A percentile compares a stretch with the other conserved stretches of the same genome.
phyloP scores from a whole-genome alignment of 1,140 invertebrate genomes.

The Octopus bimaculoides region DNA sequence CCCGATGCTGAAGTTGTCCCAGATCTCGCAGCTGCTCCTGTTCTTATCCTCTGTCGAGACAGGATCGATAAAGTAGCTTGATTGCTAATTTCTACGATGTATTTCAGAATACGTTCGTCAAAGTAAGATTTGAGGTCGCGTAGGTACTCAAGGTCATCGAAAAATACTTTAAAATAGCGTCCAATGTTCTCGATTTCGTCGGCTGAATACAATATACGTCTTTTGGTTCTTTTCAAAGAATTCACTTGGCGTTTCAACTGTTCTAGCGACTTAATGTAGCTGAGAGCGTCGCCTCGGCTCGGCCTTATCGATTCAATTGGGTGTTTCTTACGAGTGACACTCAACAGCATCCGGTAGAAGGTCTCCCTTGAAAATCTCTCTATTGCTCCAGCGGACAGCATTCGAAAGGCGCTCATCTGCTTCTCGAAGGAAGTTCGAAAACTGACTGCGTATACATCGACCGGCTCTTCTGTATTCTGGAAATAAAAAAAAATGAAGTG shows the following conservation, averaged over 20 bases:
- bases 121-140: not conserved
- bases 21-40: not conserved
- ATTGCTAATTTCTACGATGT: not conserved
- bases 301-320: not conserved
- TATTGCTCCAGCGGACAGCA: not conserved
- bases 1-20: not conserved
- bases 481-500: not conserved
- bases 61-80: too few relatives aligned
- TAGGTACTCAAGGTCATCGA: not conserved
- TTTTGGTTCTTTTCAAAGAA: not conserved
- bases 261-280: not conserved
- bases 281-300: not conserved
- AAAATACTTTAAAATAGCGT: not conserved
- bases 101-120: not conserved
- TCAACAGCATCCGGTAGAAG: not conserved
- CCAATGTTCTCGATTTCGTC: not conserved
- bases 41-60: not conserved
- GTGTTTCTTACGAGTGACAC: not conserved
- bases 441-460: not conserved
- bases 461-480: not conserved
- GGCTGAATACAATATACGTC: not conserved
- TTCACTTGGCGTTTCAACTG: not conserved
- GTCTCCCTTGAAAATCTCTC: not conserved
- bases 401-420: not conserved
- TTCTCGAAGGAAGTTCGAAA: not conserved